Evolutionary conservation across 2,797 vertebrate species (phyloP), one percentile per base, ranked within the genome.

Genomic region (Sus cebifrons): DNA sequence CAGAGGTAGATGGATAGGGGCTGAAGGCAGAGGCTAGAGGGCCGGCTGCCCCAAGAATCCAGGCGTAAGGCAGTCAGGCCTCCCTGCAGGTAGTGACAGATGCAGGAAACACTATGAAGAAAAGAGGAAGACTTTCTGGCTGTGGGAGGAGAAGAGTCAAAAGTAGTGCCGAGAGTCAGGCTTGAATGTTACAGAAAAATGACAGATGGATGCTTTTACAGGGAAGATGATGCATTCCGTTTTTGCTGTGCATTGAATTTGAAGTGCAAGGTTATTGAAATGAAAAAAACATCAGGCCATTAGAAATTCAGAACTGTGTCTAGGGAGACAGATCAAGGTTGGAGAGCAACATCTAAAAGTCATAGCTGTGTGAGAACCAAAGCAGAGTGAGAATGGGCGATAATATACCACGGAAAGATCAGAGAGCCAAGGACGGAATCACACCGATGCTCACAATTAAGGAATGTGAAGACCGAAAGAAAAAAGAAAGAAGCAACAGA

Each of bases 221-320:
- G 60, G 70, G 60, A 70, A 91, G 70, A 58, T 25, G 17, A 73
- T 95, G 52, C 89, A 29, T 32, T 73, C 81, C 56, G 8, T 75
- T 75, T 92, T 95, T 87, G 56, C 27, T 85, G 12, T 62, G 6
- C 75, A 27, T 91, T 62, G 36, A 95, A 91, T 81, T 96, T 93
- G 68, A 84, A 77, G 15, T n/a, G 14, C 81, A 89, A 89, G n/a
- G 4, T 52, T 94, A 67, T 62, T 3, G 18, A 93, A 83, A 64
- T 83, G 58, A 44, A 96, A 94, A 89, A 71, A 60, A 74, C 64
- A 21, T 54, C 65, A 86, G 27, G 27, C 29, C 52, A 14, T 70
- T 78, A 78, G 84, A 79, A 88, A 88, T 91, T 92, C 3, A 11
- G 49, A 90, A 84, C 64, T 86, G 56, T 81, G 49, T 70, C 74